These are phyloP conservation scores for Ophonus ardosiacus DNA, from an alignment of 2,888 invertebrate species.

Conservation along the genomic window DNA sequence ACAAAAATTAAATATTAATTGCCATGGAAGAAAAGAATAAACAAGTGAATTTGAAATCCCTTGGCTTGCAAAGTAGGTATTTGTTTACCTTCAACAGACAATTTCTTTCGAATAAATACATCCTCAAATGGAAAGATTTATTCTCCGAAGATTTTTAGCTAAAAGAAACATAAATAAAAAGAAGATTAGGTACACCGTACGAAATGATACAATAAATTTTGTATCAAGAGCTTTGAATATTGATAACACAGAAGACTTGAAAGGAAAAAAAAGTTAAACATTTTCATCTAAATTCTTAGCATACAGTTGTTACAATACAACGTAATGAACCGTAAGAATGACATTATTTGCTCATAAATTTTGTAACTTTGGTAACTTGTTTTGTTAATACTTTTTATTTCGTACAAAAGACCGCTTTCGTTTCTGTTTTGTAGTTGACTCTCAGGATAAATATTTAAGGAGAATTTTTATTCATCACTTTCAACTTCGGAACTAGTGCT, in stretches of 20 bases:
- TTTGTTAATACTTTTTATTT: neutral
- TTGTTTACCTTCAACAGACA: slow-evolving; percentile 8
- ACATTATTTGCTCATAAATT: slow-evolving; percentile 33
- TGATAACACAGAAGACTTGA: slow-evolving; percentile 19
- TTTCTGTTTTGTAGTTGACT: slow-evolving; percentile 19
- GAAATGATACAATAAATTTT: slow-evolving; percentile 36
- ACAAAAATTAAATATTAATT: slow-evolving; percentile 15
- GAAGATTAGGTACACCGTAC: slow-evolving; percentile 21
- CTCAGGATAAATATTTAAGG: slow-evolving; percentile 14
- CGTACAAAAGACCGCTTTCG: neutral
- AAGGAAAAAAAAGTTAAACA: slow-evolving; percentile 12
- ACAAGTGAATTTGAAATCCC: neutral
- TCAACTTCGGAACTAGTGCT: slow-evolving; percentile 4
- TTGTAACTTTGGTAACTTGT: slow-evolving; percentile 25
- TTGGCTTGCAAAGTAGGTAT: slow-evolving; percentile 5
- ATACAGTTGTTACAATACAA: slow-evolving; percentile 34
- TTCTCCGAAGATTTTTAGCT: neutral
- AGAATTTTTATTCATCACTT: slow-evolving; percentile 31
- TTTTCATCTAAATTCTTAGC: slow-evolving; percentile 34
- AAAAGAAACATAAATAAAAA: slow-evolving; percentile 37
- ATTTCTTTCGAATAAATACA: slow-evolving; percentile 2
- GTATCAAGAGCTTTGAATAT: slow-evolving; percentile 27
- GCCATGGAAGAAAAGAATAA: neutral
- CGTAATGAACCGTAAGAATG: slow-evolving; percentile 1
- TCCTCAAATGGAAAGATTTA: slow-evolving; percentile 24